Evolutionary conservation across 2,888 invertebrate genomes (phyloP).

Genomic region (Augiades crinisus): DNA sequence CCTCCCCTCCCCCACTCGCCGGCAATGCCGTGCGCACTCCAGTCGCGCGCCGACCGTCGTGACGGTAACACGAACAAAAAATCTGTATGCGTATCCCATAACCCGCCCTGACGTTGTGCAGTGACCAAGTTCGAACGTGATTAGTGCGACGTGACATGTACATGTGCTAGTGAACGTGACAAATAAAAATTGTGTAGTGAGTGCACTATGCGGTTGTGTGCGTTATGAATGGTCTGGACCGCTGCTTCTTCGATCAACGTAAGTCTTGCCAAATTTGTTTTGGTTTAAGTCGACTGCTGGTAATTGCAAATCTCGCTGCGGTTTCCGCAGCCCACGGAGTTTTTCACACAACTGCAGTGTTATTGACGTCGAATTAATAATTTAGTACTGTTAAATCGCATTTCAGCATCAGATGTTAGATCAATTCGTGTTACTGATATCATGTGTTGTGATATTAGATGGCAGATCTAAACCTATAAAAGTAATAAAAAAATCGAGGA

Average conservation of each 20-base stretch:
- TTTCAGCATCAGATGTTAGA: neutral
- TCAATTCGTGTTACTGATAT: neutral
- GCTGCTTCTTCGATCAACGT: conserved; percentile 81
- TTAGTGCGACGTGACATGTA: conserved; percentile 70
- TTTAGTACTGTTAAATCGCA: neutral
- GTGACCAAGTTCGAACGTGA: conserved; percentile 73
- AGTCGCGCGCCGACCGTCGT: conserved; percentile 79
- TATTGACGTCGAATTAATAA: conserved; percentile 10
- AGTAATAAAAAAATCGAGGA: too few species aligned
- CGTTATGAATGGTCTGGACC: conserved; percentile 81
- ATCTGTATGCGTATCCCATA: conserved; percentile 44
- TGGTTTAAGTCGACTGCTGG: conserved; percentile 41
- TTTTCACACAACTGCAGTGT: conserved; percentile 15
- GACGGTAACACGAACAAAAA: conserved; percentile 53
- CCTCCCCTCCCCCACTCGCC: conserved; percentile 38
- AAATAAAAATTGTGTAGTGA: conserved; percentile 63
- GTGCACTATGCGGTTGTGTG: conserved; percentile 78
- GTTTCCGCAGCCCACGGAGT: conserved; percentile 29
- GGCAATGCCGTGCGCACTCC: conserved; percentile 62
- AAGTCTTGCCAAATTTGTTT: conserved; percentile 64
- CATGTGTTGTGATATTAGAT: too few species aligned
- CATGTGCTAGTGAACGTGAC: conserved; percentile 63
- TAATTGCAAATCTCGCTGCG: conserved; percentile 35
- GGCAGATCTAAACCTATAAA: too few species aligned
- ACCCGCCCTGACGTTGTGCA: conserved; percentile 68